Base-by-base conservation (phyloP, 2,113 vertebrate genomes). In the Colinus virginianus region DNA sequence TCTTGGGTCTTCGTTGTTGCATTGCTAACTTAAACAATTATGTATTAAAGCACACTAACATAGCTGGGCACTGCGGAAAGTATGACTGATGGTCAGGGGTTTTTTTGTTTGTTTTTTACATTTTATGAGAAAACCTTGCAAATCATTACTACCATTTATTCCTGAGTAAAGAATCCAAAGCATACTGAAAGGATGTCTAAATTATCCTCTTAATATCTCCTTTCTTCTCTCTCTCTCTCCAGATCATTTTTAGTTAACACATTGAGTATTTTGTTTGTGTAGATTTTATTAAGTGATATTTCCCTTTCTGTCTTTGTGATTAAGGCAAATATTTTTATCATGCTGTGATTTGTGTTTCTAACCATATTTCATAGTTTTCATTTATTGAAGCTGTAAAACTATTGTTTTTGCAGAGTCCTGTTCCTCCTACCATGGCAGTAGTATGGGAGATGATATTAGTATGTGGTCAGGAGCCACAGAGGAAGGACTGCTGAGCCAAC, bases 401-500 rank as follows among this genome's bases (percentile, higher is more conserved):
- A 0, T 82, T 93, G 18, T 94, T 74, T 83, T 96, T 93, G 63
- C 96, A 95, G 97, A 97, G 10, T 64, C 96, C 49, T 63, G 96
- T 49, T 96, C 97, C 46, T 94, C 96, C 16, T 97, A 91, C 84
- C 97, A 94, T 67, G 95, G 89, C 78, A 94, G 95, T 62, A 82
- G 95, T 59, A 30, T 96, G 20, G 72, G 78, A 66, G 83, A 90
- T 28, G 97, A 96, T 34, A 70, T 38, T 55, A 97, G 85, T 63
- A 7, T 96, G 66, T 98, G 98, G 98, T 97, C 98, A 5, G 92
- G 92, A 85, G 97, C 97, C 56, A 66, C 91, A 0, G 97, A 97
- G 13, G 98, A 98, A 91, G 97, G 97, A 55, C 95, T 98, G 38
- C 59, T 98, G 63, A 98, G 97, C 34, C 98, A 98, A 40, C 97